phyloP scores from a whole-genome alignment of 2,113 vertebrate genomes.

The Tretioscincus oriximinensis region DNA sequence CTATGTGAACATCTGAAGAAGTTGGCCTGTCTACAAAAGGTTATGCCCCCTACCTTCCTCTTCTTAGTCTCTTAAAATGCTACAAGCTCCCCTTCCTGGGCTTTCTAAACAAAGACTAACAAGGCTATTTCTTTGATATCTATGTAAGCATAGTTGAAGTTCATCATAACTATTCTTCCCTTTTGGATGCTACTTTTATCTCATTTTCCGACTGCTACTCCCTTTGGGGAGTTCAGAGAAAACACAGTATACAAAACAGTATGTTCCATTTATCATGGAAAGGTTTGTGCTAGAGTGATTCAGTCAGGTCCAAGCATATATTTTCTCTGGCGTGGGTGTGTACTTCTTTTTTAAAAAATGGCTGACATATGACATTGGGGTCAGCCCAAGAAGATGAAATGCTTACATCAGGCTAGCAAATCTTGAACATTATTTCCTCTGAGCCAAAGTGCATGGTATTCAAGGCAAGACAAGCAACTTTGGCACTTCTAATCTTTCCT shows the following conservation, averaged over 20 bases:
- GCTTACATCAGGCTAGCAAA: background rate
- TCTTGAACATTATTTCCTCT: background rate
- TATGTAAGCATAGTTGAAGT: no score
- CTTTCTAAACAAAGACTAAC: no score
- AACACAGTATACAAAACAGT: background rate
- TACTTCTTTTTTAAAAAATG: background rate
- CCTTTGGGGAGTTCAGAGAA: background rate
- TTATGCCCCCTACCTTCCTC: no score
- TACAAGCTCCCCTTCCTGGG: no score
- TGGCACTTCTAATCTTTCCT: background rate
- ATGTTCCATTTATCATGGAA: background rate
- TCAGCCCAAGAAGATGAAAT: background rate
- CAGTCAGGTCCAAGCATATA: conserved; percentile 2
- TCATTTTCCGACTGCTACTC: no score
- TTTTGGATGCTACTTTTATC: no score
- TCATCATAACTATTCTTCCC: no score
- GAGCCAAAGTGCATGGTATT: background rate
- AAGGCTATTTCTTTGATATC: no score
- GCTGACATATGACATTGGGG: background rate
- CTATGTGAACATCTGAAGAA: no score
- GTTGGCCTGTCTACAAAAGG: no score
- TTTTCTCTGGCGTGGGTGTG: background rate
- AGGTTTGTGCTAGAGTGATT: background rate
- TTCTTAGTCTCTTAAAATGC: no score
- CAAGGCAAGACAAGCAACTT: background rate